These are phyloP conservation scores for Scaptomyza graminum DNA, from an alignment of 1,140 invertebrate species.

Conservation along the genomic window DNA sequence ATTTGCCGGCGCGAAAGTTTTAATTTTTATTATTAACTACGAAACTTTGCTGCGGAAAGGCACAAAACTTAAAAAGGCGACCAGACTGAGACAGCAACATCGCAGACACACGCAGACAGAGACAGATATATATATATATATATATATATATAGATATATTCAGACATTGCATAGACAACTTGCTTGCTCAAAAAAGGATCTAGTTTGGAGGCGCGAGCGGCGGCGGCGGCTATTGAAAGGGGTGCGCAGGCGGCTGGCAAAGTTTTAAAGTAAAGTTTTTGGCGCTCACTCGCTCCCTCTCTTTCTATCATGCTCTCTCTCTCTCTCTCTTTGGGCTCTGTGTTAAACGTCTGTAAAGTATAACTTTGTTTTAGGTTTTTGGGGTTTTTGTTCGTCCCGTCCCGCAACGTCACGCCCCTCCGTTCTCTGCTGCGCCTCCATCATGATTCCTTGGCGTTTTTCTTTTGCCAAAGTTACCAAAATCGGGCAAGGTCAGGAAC, in stretches of 20 bases:
- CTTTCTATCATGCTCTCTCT: constrained; percentile 4
- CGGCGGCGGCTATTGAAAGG: constrained; percentile 29
- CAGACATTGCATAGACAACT: constrained; percentile 67
- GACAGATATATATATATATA: constrained; percentile 1
- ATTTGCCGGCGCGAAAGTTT: constrained; percentile 82
- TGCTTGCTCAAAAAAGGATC: constrained; percentile 30
- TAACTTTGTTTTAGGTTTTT: constrained; percentile 83
- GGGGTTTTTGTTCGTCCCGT: constrained; percentile 58
- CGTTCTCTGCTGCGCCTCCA: not conserved
- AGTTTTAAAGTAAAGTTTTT: constrained; percentile 83
- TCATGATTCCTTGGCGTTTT: constrained; percentile 55
- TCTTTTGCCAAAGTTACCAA: constrained; percentile 69
- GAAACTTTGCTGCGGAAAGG: constrained; percentile 69
- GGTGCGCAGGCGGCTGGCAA: constrained; percentile 53
- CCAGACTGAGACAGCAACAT: constrained; percentile 47
- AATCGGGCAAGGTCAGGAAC: constrained; percentile 80
- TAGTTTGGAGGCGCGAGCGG: constrained; percentile 12
- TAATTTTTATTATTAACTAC: constrained; percentile 83
- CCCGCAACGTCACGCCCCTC: constrained; percentile 14
- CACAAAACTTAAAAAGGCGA: constrained; percentile 77
- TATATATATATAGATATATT: constrained; percentile 27
- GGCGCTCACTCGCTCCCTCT: constrained; percentile 38
- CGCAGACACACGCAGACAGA: constrained; percentile 48
- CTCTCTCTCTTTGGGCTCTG: constrained; percentile 23
- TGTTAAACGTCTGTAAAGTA: constrained; percentile 77